Evolutionary conservation across 2,113 vertebrate genomes (phyloP), one percentile per base, ranked within the genome.

Genomic region (Rostratula benghalensis): DNA sequence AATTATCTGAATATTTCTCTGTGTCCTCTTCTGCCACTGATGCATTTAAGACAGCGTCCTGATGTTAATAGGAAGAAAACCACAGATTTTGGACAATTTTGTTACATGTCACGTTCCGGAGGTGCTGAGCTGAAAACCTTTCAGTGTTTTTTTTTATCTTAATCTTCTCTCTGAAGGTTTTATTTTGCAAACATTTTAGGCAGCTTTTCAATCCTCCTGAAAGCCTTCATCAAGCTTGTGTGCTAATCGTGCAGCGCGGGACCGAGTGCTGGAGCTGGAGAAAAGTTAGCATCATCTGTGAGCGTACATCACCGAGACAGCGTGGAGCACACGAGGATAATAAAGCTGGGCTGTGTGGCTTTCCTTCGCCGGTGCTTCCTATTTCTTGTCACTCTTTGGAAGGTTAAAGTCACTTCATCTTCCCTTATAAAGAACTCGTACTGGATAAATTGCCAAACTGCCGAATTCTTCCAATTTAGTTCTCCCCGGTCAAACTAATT

Each of bases 1-100:
- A 95, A 86, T 89, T 93, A 80, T 94, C 83, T 84, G 65, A 37
- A 53, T 96, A 79, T 89, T 93, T 91, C 87, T 93, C 87, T 83
- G 22, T 87, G 83, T 39, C 82, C 85, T 95, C 74, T 80, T 31
- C 51, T 94, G 71, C 87, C 51, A 89, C 45, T 68, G 90, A 63
- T 69, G 63, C 45, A 53, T 53, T 87, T 30, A 78, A 70, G 78
- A 53, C 61, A 33, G 73, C 71, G 54, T 75, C 77, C 48, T 61
- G 77, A n/a, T 30, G n/a, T 68, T 95, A 78, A 56, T 50, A 51
- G 53, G 53, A 45, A 57, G 89, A 93, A 95, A 92, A 14, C 28
- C 12, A 43, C 37, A 22, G 39, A 76, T 89, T 95, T 81, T 53
- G 61, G 48, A 56, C 3, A 33, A 23, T 92, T 94, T 78, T 82